These are phyloP conservation scores for Bergia sp. DNA, from an alignment of 92 coral and sea anemone species.

Conservation along the genomic window DNA sequence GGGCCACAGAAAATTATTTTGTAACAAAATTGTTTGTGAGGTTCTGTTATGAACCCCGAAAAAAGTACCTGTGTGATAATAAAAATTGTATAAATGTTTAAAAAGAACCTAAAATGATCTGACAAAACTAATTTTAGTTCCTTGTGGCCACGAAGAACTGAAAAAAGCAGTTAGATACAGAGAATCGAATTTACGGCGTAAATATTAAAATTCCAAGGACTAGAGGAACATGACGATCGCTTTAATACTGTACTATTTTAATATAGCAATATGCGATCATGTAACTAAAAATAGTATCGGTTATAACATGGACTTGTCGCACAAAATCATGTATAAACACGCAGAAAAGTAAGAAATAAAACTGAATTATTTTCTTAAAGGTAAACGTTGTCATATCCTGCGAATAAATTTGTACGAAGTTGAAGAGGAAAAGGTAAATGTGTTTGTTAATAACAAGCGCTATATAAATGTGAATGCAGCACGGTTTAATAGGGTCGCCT, in stretches of 20 bases:
- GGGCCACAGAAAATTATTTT: conserved; percentile 22
- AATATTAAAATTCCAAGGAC: not conserved
- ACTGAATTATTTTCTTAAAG: conserved; percentile 6
- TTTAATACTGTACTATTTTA: not conserved
- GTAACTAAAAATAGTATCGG: conserved; percentile 4
- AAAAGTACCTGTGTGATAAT: not conserved
- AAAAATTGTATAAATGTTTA: conserved; percentile 40
- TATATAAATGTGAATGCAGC: not conserved
- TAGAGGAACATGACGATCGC: not conserved
- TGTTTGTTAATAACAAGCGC: not conserved
- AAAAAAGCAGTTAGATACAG: not conserved
- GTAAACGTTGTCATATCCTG: conserved; percentile 2
- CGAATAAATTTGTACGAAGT: not conserved
- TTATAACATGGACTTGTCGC: not conserved
- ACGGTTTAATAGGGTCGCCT: not conserved
- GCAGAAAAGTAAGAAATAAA: not conserved
- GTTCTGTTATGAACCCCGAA: conserved; percentile 14
- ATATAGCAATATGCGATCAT: conserved; percentile 8
- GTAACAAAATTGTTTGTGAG: conserved; percentile 21
- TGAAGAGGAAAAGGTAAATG: not conserved
- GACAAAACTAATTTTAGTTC: not conserved
- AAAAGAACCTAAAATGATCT: conserved; percentile 31
- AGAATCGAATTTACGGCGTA: conserved; percentile 28
- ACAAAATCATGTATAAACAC: conserved; percentile 18
- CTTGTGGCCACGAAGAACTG: not conserved